phyloP scores from a whole-genome alignment of 1,140 invertebrate genomes.

The Cotesia vestalis region DNA sequence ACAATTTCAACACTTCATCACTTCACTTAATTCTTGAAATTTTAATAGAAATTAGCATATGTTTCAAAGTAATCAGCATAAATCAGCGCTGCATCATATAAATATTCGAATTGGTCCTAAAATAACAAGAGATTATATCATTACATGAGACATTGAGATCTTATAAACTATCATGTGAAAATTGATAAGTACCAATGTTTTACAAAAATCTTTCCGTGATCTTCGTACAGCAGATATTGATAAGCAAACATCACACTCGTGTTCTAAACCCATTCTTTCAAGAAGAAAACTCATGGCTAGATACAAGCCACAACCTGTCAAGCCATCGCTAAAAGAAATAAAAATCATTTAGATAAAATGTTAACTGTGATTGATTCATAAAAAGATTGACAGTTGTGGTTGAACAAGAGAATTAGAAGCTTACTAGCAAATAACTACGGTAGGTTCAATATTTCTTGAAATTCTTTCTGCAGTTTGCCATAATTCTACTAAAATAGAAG shows the following conservation, averaged over 20 bases:
- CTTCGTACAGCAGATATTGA: slow-evolving; percentile 43
- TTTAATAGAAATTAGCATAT: slow-evolving; percentile 52
- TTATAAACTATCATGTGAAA: neutral
- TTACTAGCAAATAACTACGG: slow-evolving; percentile 48
- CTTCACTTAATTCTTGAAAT: no score
- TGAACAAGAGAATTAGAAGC: neutral
- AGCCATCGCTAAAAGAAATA: slow-evolving; percentile 41
- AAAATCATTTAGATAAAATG: neutral
- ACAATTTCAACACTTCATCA: no score
- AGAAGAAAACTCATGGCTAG: slow-evolving; percentile 46
- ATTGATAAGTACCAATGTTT: slow-evolving; percentile 43
- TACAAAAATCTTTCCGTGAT: slow-evolving; percentile 45
- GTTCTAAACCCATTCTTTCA: slow-evolving; percentile 48
- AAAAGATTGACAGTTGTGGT: no score
- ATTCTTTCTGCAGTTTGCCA: slow-evolving; percentile 48
- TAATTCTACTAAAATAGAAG: slow-evolving; percentile 40
- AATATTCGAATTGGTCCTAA: slow-evolving; percentile 53
- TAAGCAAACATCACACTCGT: slow-evolving; percentile 48
- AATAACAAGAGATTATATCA: slow-evolving; percentile 30
- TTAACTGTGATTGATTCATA: no score
- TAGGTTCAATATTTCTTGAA: slow-evolving; percentile 40
- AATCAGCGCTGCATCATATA: slow-evolving; percentile 49
- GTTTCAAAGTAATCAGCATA: slow-evolving; percentile 52
- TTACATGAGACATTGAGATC: neutral
- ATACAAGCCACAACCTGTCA: slow-evolving; percentile 47